phyloP scores from a whole-genome alignment of 1,140 invertebrate species.

The Monochamus saltuarius region DNA sequence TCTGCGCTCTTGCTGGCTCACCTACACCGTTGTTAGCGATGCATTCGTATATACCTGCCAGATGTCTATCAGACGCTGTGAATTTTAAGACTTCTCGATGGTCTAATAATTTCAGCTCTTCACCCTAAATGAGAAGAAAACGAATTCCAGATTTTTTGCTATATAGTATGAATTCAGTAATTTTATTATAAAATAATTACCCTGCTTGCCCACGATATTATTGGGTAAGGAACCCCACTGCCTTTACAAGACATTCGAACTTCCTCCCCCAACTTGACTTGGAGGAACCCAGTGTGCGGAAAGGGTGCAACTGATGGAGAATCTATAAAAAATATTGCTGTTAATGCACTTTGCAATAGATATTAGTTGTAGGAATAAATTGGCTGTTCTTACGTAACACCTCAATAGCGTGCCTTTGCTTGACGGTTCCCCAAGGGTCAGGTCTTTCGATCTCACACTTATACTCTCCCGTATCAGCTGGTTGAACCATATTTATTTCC shows the following conservation, averaged over 20 bases:
- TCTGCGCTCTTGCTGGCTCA: slow-evolving; percentile 63
- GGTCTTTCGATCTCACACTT: slow-evolving; percentile 67
- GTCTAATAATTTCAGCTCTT: slow-evolving; percentile 62
- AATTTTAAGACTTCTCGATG: slow-evolving; percentile 65
- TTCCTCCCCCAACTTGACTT: slow-evolving; percentile 69
- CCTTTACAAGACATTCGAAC: slow-evolving; percentile 69
- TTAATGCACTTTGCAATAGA: background rate
- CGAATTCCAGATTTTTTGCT: background rate
- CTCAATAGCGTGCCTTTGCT: slow-evolving; percentile 71
- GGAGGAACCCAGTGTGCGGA: slow-evolving; percentile 67
- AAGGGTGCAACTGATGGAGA: slow-evolving; percentile 65
- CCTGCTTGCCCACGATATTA: slow-evolving; percentile 69
- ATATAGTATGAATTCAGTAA: too few species aligned
- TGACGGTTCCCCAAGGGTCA: slow-evolving; percentile 60
- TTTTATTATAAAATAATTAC: slow-evolving; percentile 44
- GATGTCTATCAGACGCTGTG: slow-evolving; percentile 62
- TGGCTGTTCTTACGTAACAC: slow-evolving; percentile 66
- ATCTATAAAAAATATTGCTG: slow-evolving; percentile 53
- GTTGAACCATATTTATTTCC: slow-evolving; percentile 61
- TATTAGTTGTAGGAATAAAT: background rate
- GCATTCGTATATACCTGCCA: slow-evolving; percentile 73
- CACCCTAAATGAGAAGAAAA: slow-evolving; percentile 54
- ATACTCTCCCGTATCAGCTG: slow-evolving; percentile 71
- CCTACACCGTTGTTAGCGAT: slow-evolving; percentile 72
- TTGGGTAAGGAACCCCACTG: slow-evolving; percentile 66